A percentile compares a stretch with the other conserved stretches of the same genome.
Evolutionary conservation across 2,113 vertebrate genomes (phyloP).

Genomic region (Cyanocitta stelleri): DNA sequence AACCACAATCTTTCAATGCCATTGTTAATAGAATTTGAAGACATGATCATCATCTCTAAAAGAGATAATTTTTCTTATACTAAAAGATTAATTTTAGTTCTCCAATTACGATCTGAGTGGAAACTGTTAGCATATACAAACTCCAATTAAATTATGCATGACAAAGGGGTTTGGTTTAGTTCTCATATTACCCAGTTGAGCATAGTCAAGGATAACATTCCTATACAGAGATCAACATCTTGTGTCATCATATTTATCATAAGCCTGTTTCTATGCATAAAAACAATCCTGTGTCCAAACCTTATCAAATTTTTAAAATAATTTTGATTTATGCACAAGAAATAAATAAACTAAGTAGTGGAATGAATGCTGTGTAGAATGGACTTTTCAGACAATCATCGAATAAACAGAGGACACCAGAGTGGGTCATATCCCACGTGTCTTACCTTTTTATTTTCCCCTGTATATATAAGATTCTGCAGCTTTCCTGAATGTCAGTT

Average conservation of each 20-base stretch:
- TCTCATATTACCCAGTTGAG: background rate
- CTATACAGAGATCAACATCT: background rate
- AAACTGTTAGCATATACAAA: background rate
- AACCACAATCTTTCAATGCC: background rate
- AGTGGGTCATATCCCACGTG: background rate
- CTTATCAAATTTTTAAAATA: background rate
- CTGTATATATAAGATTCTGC: background rate
- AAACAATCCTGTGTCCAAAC: background rate
- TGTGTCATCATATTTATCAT: background rate
- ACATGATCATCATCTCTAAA: background rate
- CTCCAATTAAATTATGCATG: background rate
- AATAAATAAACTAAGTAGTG: background rate
- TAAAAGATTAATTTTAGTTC: background rate
- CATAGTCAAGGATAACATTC: background rate
- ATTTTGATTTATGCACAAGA: background rate
- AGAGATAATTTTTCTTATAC: background rate
- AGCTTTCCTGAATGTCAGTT: background rate
- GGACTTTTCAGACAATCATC: background rate
- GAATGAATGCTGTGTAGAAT: background rate
- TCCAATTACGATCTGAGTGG: background rate
- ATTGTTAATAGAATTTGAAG: background rate
- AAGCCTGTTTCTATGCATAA: background rate
- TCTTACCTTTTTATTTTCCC: background rate
- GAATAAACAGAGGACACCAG: background rate
- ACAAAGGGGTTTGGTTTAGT: background rate